Evolutionary conservation across 2,797 vertebrate genomes (phyloP), one percentile per base, ranked within the genome.

Genomic region (Tapera naevia): DNA sequence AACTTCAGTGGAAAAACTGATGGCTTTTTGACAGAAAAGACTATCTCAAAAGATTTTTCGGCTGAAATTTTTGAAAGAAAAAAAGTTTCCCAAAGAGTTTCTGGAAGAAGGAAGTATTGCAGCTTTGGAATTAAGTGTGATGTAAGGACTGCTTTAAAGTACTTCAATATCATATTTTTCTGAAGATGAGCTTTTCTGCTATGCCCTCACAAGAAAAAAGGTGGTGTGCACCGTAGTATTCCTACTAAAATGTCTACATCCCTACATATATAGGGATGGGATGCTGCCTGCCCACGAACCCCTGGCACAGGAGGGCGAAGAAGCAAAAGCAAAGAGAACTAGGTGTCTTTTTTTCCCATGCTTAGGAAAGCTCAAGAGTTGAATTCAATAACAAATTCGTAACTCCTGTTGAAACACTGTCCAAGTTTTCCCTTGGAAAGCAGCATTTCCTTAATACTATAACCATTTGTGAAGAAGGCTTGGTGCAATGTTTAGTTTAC

Each of bases 11-110:
- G 89, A 43, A 92, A 96, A 90, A 74, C 82, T 94, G 93, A 76
- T 80, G 88, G 54, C 23, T 94, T 96, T 95, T 84, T 95, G 87
- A 88, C 85, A 89, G 76, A 80, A 89, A 95, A 80, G 33, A 84
- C 48, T 81, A 73, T 93, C 65, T 88, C 35, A 66, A 76, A 92
- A 83, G 43, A 56, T 66, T 88, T 94, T 92, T 91, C 76, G 86
- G 74, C 27, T 76, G 56, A 90, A 95, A 91, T 88, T 92, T 58
- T 89, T 65, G 23, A 79, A 86, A 62, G 69, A 91, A 93, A 94
- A 30, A 33, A 30, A 33, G 80, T 66, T 75, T 61, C 54, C 65
- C 32, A 7, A 58, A 62, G n/a, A 80, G 5, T 75, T 89, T 73
- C 46, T 86, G 30, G 39, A 21, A 79, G 66, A 90, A 80, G 27